Percentiles rank a stretch among this genome's conserved stretches.
Conservation (phyloP, 2,797 vertebrate genomes). For the Anguilla marmorata region DNA sequence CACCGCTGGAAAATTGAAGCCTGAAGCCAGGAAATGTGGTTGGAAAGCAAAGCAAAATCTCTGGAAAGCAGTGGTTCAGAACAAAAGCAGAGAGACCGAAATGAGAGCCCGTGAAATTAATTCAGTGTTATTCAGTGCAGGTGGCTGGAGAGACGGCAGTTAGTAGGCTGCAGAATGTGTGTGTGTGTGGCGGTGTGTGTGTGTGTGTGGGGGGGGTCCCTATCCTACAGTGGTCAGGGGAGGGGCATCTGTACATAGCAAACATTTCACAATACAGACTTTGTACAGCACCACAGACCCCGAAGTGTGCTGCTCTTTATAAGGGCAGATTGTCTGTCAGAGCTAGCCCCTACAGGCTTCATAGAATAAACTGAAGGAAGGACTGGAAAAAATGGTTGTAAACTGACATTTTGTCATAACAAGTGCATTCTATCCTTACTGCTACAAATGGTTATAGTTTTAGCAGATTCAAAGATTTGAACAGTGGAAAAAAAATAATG, state of each 20-base stretch:
- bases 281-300: background rate
- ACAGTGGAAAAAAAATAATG: too few relatives aligned
- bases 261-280: background rate
- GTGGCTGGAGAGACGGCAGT: background rate
- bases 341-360: background rate
- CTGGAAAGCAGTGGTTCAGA: background rate
- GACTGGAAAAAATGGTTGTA: too few relatives aligned
- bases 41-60: background rate
- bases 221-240: background rate
- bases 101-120: background rate
- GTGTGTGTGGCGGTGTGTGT: background rate
- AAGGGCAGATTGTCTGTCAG: background rate
- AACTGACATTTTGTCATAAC: too few relatives aligned
- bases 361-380: background rate
- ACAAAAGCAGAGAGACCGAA: background rate
- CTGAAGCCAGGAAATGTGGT: background rate
- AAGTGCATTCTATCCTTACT: too few relatives aligned
- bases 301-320: background rate
- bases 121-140: background rate
- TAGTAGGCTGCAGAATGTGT: background rate
- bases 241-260: background rate
- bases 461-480: too few relatives aligned
- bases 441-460: too few relatives aligned
- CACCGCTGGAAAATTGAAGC: background rate
- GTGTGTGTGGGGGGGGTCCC: background rate